These are phyloP conservation scores for Scaptodrosophila latifasciaeformis DNA, from an alignment of 2,888 invertebrate species.

Conservation along the genomic window DNA sequence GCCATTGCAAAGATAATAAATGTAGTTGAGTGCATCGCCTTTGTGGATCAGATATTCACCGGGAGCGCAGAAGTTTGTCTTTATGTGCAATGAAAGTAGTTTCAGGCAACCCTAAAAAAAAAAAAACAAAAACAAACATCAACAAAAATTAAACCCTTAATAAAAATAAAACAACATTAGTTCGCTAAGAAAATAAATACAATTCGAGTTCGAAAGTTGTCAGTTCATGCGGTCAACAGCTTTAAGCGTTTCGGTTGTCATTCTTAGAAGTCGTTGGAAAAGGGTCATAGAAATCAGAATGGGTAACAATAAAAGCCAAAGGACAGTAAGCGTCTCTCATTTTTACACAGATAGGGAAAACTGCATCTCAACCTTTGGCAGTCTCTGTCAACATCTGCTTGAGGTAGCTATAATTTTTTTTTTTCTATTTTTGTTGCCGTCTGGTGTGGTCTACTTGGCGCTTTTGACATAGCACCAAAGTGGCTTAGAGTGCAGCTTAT, in stretches of 20 bases:
- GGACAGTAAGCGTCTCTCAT: too few relatives aligned
- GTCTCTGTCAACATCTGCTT: too few relatives aligned
- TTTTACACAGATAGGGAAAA: too few relatives aligned
- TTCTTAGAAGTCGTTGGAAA: too few relatives aligned
- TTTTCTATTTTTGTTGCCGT: too few relatives aligned
- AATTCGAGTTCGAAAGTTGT: constrained; percentile 24
- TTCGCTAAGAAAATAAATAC: constrained; percentile 22
- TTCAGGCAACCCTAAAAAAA: constrained; percentile 86
- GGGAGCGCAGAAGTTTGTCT: constrained; percentile 96
- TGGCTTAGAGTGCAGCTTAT: constrained; percentile 59
- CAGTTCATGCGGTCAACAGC: constrained; percentile 12
- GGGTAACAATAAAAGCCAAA: too few relatives aligned
- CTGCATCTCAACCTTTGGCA: too few relatives aligned
- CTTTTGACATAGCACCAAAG: too few relatives aligned
- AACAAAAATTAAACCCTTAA: constrained; percentile 5
- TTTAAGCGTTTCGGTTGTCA: constrained; percentile 12
- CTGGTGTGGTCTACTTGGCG: too few relatives aligned
- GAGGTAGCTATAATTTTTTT: too few relatives aligned
- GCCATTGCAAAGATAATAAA: constrained; percentile 96
- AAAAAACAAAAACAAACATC: constrained; percentile 11
- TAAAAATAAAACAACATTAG: neutral
- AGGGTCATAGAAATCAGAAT: too few relatives aligned
- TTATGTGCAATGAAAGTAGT: constrained; percentile 91
- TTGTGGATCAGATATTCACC: constrained; percentile 96
- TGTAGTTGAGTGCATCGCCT: constrained; percentile 94